Percentiles rank a stretch among this genome's conserved stretches.
phyloP scores from a whole-genome alignment of 2,797 vertebrate genomes.

The Acipenser oxyrinchus region DNA sequence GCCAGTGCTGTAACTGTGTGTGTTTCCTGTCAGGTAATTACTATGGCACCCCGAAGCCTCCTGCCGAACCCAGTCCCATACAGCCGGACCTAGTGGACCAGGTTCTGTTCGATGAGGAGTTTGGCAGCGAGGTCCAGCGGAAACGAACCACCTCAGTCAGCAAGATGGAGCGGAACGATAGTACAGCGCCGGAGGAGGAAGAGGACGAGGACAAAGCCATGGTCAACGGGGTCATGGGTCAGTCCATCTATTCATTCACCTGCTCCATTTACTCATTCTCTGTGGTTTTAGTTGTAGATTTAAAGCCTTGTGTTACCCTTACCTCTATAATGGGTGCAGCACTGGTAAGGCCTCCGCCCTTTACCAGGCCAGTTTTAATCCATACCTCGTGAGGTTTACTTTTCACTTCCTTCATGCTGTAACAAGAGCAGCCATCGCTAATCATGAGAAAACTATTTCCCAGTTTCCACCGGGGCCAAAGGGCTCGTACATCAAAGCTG shows the following conservation, averaged over 20 bases:
- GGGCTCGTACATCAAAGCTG: not conserved
- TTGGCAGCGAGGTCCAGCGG: constrained; percentile 83
- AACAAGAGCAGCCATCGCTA: not conserved
- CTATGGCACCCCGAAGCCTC: constrained; percentile 93
- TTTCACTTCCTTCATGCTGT: not conserved
- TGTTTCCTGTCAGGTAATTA: constrained; percentile 72
- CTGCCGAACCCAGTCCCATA: constrained; percentile 88
- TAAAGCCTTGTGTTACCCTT: not conserved
- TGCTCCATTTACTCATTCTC: too few species aligned
- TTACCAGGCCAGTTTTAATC: not conserved
- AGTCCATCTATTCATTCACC: constrained; percentile 24
- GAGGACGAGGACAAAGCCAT: constrained; percentile 80
- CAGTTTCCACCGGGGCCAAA: not conserved
- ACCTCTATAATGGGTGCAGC: not conserved
- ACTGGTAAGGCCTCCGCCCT: not conserved
- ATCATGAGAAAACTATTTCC: not conserved
- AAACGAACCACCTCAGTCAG: constrained; percentile 95
- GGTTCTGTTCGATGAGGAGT: constrained; percentile 92
- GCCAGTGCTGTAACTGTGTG: not conserved
- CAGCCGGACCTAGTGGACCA: constrained; percentile 94
- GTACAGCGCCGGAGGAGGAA: constrained; percentile 86
- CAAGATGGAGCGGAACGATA: constrained; percentile 94
- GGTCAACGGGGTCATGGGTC: constrained; percentile 73
- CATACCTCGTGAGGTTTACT: not conserved
- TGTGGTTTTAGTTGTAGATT: too few species aligned